Evolutionary conservation across 2,797 vertebrate genomes (phyloP), one percentile per base, ranked within the genome.

Genomic region (Brotogeris chrysoptera): DNA sequence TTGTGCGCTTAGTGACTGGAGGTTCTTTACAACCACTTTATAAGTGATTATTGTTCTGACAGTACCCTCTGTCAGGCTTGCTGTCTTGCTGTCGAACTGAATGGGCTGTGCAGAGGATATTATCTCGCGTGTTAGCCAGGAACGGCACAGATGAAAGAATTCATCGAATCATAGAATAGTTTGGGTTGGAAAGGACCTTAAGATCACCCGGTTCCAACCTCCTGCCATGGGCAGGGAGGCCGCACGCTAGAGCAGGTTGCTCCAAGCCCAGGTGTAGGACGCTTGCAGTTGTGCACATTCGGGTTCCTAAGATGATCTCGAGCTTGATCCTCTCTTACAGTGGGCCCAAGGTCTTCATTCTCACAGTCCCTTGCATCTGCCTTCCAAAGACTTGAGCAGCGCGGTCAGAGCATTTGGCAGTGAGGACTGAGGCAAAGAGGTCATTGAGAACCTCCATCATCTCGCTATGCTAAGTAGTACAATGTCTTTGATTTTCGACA

Each of bases 1-100:
- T 49, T 93, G 57, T 71, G 80, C 2, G 14, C 52, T 71, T 74
- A 59, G 64, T 87, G 88, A 82, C 74, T 86, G 73, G 64, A 64
- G 95, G 80, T 74, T 89, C 83, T 94, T 95, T 85, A 72, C 44
- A 88, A 38, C 34, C 47, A 38, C 86, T 92, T 94, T 71, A 64
- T 39, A 93, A 80, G 60, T 59, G 53, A 90, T 85, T 89, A 30
- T 88, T 94, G 76, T 80, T 91, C 86, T 83, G 91, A 53, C 76
- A 83, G 74, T 34, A 17, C 61, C n/a, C 74, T 97, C 80, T 5
- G 12, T 1, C 3, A 89, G 79, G 4, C 61, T 93, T 73, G 43
- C 63, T 55, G 82, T 66, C 82, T 50, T 25, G 12, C 85, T 27
- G 4, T 65, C 36, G 82, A 82, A 14, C 90, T 61, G 81, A 57